Evolutionary conservation across 2,113 vertebrate genomes (phyloP).

Genomic region (Boleophthalmus pectinirostris): DNA sequence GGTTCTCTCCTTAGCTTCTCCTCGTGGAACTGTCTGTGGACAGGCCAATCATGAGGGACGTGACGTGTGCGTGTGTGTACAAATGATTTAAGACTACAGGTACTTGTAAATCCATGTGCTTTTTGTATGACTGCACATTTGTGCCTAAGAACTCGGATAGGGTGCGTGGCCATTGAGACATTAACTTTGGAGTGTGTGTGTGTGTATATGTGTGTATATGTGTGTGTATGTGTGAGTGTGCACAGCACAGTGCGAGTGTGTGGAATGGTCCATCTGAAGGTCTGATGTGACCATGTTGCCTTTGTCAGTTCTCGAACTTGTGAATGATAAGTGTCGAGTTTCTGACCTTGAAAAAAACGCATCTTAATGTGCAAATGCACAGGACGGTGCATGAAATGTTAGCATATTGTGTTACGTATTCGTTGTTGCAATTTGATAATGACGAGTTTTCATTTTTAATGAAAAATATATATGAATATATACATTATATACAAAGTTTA

Average conservation of each 20-base stretch:
- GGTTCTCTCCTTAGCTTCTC: constrained; percentile 50
- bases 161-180: constrained; percentile 80
- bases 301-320: constrained; percentile 81
- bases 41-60: constrained; percentile 57
- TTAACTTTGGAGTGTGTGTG: constrained; percentile 76
- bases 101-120: constrained; percentile 70
- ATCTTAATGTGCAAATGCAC: constrained; percentile 80
- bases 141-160: constrained; percentile 81
- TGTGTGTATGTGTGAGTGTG: constrained; percentile 73
- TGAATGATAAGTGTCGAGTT: constrained; percentile 78
- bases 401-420: constrained; percentile 82
- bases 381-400: constrained; percentile 77
- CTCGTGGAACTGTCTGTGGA: constrained; percentile 46
- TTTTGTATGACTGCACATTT: constrained; percentile 79
- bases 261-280: constrained; percentile 72
- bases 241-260: constrained; percentile 76
- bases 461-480: constrained; percentile 80
- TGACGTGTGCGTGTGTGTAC: constrained; percentile 55
- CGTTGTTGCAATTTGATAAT: constrained; percentile 79
- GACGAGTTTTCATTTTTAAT: constrained; percentile 75
- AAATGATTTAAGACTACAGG: constrained; percentile 72
- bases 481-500: constrained; percentile 82
- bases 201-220: constrained; percentile 45
- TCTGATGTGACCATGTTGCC: constrained; percentile 78
- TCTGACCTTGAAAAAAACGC: constrained; percentile 71